A percentile compares a stretch with the other conserved stretches of the same genome.
phyloP scores from a whole-genome alignment of 2,113 vertebrate species.

The Dasypus novemcinctus region DNA sequence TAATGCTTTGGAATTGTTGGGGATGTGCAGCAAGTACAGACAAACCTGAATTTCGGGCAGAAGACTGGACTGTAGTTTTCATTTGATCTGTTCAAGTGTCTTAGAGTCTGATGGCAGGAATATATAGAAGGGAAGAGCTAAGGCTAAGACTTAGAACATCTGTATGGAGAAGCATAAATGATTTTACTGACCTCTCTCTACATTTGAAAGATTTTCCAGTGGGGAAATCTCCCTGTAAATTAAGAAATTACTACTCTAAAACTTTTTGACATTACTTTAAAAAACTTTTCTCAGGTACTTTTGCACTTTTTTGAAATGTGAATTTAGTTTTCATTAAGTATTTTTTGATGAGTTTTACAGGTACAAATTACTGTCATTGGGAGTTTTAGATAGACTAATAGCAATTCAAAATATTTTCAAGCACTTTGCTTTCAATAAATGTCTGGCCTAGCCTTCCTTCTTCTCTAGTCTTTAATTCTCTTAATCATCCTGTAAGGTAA shows the following conservation, averaged over 20 bases:
- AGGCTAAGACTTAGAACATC: not conserved
- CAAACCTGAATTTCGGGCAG: not conserved
- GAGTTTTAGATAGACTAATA: conserved; percentile 9
- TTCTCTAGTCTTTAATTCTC: not conserved
- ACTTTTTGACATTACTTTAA: not conserved
- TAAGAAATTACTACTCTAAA: not conserved
- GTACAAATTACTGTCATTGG: not conserved
- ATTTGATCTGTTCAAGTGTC: not conserved
- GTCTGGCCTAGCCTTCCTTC: not conserved
- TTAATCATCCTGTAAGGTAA: not conserved
- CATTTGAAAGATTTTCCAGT: not conserved
- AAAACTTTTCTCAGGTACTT: not conserved
- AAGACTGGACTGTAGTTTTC: not conserved
- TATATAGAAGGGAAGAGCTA: not conserved
- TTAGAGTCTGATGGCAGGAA: not conserved
- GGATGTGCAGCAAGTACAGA: not conserved
- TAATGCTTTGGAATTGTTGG: not conserved
- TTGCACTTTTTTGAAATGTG: not conserved
- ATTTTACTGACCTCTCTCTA: not conserved
- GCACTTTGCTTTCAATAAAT: not conserved
- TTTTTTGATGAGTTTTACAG: not conserved
- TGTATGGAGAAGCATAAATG: not conserved
- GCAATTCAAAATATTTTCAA: conserved; percentile 2
- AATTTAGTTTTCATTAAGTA: conserved; percentile 24
- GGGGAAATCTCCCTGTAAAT: not conserved